Evolutionary conservation across 2,113 vertebrate species (phyloP), one percentile per base, ranked within the genome.

Genomic region (Coturnix japonica): DNA sequence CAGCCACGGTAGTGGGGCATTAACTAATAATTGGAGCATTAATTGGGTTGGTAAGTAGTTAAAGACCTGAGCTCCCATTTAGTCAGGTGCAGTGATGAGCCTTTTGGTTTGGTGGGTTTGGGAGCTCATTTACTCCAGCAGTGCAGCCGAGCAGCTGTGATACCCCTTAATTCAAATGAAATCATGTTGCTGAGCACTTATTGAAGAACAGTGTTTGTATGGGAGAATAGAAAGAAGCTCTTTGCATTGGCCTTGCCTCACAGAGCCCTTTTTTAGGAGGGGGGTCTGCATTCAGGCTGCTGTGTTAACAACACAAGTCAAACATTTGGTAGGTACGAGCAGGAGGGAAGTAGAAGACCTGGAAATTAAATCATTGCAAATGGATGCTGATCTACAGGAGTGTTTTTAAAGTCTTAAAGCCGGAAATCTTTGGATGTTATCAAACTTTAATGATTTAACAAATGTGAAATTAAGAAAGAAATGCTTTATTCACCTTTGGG

Each of bases 11-110:
- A 60, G 30, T 4, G 4, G n/a, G 35, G 22, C 26, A 61, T 76
- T 76, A 76, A 49, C 11, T 39, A 39, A 39, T 19, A 63, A 31
- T 21, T 31, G 66, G 46, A 46, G 66, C 66, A 7, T 66, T 90
- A 78, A 64, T 5, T 31, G 89, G 53, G 22, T 0, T 0, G n/a
- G 8, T 57, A 1, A 66, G 13, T 44, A 44, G 54, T 78, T 0
- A 2, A 89, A 64, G 54, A 61, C 49, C 81, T 73, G 74, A 72
- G 39, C 57, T 85, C 20, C 30, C 4, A 2, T 65, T 77, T 39
- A 65, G 56, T 35, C 56, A 53, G 54, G 28, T 13, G 19, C 67
- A 72, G 21, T 22, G 56, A 67, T n/a, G 60, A 71, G 16, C 39
- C 51, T 76, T 82, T 3, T 9, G 41, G n/a, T 85, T 64, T 9